Evolutionary conservation across 2,888 invertebrate genomes (phyloP).

Genomic region (Temnothorax ravouxi): DNA sequence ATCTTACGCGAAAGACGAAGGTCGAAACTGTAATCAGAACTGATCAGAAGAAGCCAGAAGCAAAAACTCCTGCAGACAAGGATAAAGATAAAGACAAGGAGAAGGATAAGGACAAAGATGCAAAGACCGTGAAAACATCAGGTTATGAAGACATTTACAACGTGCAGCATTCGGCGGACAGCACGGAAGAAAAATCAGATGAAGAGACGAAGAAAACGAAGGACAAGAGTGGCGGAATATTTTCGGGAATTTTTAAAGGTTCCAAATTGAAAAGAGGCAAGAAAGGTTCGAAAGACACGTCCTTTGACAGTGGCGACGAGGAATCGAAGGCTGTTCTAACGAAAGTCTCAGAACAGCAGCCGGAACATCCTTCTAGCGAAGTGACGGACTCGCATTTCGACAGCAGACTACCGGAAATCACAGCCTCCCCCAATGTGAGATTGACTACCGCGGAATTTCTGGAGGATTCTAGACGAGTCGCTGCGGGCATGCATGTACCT

Average conservation of each 20-base stretch:
- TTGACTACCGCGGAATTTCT: slow-evolving; percentile 82
- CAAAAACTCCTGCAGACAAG: slow-evolving; percentile 40
- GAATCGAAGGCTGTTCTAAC: slow-evolving; percentile 76
- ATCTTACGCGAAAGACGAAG: slow-evolving; percentile 73
- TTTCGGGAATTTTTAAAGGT: slow-evolving; percentile 83
- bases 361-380: slow-evolving; percentile 31
- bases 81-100: slow-evolving; percentile 3
- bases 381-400: slow-evolving; percentile 16
- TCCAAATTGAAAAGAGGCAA: slow-evolving; percentile 82
- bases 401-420: slow-evolving; percentile 4
- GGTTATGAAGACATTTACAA: slow-evolving; percentile 81
- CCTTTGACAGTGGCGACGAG: slow-evolving; percentile 84
- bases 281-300: slow-evolving; percentile 82
- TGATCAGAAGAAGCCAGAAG: slow-evolving; percentile 51
- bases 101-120: slow-evolving; percentile 45
- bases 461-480: slow-evolving; percentile 86
- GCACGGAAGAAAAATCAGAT: slow-evolving; percentile 64
- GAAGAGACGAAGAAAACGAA: slow-evolving; percentile 75
- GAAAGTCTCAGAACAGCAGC: slow-evolving; percentile 66
- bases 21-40: background rate
- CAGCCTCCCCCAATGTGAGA: slow-evolving; percentile 76
- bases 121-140: slow-evolving; percentile 57
- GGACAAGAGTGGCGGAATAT: slow-evolving; percentile 81
- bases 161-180: slow-evolving; percentile 67
- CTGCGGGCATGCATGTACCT: slow-evolving; percentile 85